These are phyloP conservation scores for Cryptus armator DNA, from an alignment of 2,888 invertebrate genomes.

Conservation along the genomic window DNA sequence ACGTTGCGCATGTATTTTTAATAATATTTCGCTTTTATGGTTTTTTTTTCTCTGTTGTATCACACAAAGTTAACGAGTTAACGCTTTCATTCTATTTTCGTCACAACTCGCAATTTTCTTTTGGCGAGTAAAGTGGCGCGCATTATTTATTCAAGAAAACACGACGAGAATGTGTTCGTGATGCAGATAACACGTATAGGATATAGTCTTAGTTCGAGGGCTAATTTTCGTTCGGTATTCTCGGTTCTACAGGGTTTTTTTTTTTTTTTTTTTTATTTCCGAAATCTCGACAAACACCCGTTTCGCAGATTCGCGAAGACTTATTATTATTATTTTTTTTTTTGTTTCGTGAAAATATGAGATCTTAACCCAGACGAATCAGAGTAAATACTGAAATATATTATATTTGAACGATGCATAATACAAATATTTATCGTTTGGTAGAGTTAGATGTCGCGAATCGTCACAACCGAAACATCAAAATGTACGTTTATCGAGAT, in stretches of 20 bases:
- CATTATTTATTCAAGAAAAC: constrained; percentile 21
- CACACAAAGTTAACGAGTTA: constrained; percentile 5
- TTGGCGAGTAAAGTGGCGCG: not conserved
- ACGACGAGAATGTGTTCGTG: not conserved
- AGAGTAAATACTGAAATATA: not conserved
- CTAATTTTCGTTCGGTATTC: constrained; percentile 2
- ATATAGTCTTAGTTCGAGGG: constrained; percentile 11
- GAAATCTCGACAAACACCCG: not conserved
- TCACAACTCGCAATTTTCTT: not conserved
- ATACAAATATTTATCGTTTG: constrained; percentile 18
- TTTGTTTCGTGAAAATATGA: not conserved
- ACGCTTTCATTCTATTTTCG: not conserved
- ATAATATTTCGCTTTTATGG: constrained; percentile 45
- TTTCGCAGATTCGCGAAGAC: not conserved
- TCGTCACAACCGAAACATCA: not conserved
- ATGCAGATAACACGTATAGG: not conserved
- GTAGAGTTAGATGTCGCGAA: constrained; percentile 7
- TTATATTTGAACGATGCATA: constrained; percentile 1
- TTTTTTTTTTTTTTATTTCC: not conserved
- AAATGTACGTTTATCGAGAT: not conserved
- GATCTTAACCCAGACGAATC: constrained; percentile 6
- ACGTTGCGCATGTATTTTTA: constrained; percentile 26
- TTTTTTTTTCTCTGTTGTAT: constrained; percentile 15
- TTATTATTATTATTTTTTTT: not conserved
- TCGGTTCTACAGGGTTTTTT: not conserved